Evolutionary conservation across 2,888 invertebrate genomes (phyloP).

Genomic region (Drosophila sordidula): DNA sequence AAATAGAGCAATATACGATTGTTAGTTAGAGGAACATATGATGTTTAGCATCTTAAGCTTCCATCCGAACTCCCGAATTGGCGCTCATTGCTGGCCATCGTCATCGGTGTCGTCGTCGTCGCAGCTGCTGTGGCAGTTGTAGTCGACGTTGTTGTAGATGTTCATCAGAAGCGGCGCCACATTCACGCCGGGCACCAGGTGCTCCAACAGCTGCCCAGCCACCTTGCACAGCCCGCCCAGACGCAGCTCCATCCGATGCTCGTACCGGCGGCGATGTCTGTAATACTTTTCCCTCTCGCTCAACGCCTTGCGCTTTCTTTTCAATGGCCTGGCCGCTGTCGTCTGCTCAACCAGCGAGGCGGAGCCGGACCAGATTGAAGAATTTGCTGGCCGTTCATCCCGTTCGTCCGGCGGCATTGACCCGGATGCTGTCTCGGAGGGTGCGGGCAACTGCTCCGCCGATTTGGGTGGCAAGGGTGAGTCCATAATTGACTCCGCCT

Average conservation of each 20-base stretch:
- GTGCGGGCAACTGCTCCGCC: constrained; percentile 10
- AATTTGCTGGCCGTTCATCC: not conserved
- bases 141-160: constrained; percentile 33
- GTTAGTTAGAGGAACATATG: constrained; percentile 45
- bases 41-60: constrained; percentile 38
- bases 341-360: not conserved
- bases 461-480: constrained; percentile 9
- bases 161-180: constrained; percentile 44
- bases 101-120: constrained; percentile 13
- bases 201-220: constrained; percentile 74
- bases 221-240: constrained; percentile 75
- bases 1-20: constrained; percentile 12
- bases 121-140: constrained; percentile 41
- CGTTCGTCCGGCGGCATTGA: constrained; percentile 4
- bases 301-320: constrained; percentile 32
- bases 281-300: constrained; percentile 79
- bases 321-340: not conserved
- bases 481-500: constrained; percentile 20
- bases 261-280: constrained; percentile 79
- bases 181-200: constrained; percentile 73
- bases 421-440: constrained; percentile 5
- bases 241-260: constrained; percentile 80
- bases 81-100: constrained; percentile 16
- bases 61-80: constrained; percentile 4
- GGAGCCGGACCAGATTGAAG: not conserved